Base-by-base conservation (phyloP, 2,797 vertebrate species). In the Acanthurus leucopareius region DNA sequence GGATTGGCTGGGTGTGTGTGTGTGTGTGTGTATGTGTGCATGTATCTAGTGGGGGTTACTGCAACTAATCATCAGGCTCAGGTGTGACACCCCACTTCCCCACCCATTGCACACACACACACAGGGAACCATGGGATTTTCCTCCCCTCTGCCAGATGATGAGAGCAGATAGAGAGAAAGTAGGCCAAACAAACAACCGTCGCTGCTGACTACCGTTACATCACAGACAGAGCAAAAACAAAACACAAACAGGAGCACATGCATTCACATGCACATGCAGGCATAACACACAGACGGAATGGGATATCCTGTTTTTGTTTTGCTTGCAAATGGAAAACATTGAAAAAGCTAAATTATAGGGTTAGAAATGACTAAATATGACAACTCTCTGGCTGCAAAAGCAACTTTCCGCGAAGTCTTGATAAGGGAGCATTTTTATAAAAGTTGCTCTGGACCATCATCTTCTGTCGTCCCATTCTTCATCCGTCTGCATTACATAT, bases 101-200 rank as follows among this genome's bases (percentile, higher is more conserved):
- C 80, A 80, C 77, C 80, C 80, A 85, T 75, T 57, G 53, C n/a
- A 69, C 70, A 77, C 60, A 75, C 44, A 73, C 71, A 83, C 68
- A 77, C 59, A 70, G 57, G 75, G 85, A 88, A 88, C 84, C 85
- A 86, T 89, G 90, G 91, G 91, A 91, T 88, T 87, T 83, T 75
- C 85, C 88, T 77, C 75, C 84, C 82, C 66, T 65, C 75, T 14
- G 62, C 86, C 91, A 94, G 91, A 93, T 90, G 92, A 94, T 89
- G 89, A 77, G 87, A 86, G 83, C 89, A 84, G 88, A 93, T 92
- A 92, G 72, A 82, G 75, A 58, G 86, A 93, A 95, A 94, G 87
- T 94, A 93, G 94, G 94, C 88, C 94, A 94, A 89, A 92, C 88
- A 93, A 95, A 94, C 93, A 93, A 89, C 75, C 84, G 67, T 75